Conservation (phyloP, 2,888 invertebrate species). For the Nephrotoma flavescens region DNA sequence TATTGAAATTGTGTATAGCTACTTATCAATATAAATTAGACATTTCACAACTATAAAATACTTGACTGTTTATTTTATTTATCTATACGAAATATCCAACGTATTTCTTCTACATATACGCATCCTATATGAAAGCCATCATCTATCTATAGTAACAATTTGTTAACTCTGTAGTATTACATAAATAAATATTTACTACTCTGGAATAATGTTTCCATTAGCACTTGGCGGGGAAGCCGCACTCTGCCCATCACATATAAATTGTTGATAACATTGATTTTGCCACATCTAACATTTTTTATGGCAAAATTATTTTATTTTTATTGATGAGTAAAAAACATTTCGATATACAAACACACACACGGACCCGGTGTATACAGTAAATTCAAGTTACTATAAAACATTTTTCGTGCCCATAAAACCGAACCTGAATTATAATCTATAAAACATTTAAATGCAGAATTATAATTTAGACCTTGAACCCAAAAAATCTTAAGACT, state of each 20-base stretch:
- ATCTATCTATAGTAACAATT: not conserved
- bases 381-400: not conserved
- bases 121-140: not conserved
- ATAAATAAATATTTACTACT: not conserved
- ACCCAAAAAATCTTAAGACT: not conserved
- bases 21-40: not conserved
- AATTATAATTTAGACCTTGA: not conserved
- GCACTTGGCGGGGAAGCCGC: not conserved
- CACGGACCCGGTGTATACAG: not conserved
- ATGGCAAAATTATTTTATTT: not conserved
- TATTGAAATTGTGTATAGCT: not conserved
- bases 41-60: not conserved
- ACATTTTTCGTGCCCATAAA: not conserved
- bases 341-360: not conserved
- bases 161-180: not conserved
- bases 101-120: not conserved
- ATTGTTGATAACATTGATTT: not conserved
- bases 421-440: not conserved
- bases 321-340: not conserved
- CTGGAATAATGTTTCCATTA: not conserved
- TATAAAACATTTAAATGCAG: not conserved
- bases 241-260: not conserved
- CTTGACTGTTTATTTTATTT: not conserved
- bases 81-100: not conserved
- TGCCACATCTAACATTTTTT: not conserved